These are phyloP conservation scores for Limosa lapponica DNA, from an alignment of 2,797 vertebrate species.

Conservation along the genomic window DNA sequence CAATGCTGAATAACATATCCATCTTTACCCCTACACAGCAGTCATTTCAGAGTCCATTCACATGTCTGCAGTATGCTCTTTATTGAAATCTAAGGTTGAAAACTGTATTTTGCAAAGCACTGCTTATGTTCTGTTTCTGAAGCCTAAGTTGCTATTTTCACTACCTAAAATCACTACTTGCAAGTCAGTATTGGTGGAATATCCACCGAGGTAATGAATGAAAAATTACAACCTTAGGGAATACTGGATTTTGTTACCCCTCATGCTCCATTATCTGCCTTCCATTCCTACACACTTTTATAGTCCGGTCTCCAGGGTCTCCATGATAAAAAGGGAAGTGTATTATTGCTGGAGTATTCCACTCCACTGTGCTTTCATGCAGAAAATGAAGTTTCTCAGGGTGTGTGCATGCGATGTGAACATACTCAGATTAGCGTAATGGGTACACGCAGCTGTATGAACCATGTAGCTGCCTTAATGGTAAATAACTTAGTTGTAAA, in stretches of 20 bases:
- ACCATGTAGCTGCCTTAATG: not conserved
- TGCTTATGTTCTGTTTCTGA: not conserved
- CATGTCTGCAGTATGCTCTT: not conserved
- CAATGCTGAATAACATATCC: not conserved
- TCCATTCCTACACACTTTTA: not conserved
- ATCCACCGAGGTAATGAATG: not conserved
- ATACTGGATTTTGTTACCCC: not conserved
- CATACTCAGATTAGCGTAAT: not conserved
- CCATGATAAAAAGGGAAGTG: not conserved
- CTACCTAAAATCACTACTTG: not conserved
- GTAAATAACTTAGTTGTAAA: not conserved
- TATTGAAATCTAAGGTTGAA: not conserved
- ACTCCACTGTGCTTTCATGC: not conserved
- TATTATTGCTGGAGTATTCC: not conserved
- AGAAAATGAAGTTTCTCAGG: not conserved
- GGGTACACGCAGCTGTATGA: not conserved
- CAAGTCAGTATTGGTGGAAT: not conserved
- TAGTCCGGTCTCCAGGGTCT: not conserved
- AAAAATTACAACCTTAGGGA: not conserved
- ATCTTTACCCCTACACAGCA: not conserved
- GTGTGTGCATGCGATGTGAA: not conserved
- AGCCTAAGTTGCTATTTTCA: not conserved
- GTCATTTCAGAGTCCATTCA: constrained; percentile 20
- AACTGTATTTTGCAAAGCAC: not conserved
- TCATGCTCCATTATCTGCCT: not conserved